Percentiles rank a stretch among this genome's conserved stretches.
These are phyloP conservation scores for Ageneiosus marmoratus DNA, from an alignment of 2,113 vertebrate genomes.

Conservation along the genomic window DNA sequence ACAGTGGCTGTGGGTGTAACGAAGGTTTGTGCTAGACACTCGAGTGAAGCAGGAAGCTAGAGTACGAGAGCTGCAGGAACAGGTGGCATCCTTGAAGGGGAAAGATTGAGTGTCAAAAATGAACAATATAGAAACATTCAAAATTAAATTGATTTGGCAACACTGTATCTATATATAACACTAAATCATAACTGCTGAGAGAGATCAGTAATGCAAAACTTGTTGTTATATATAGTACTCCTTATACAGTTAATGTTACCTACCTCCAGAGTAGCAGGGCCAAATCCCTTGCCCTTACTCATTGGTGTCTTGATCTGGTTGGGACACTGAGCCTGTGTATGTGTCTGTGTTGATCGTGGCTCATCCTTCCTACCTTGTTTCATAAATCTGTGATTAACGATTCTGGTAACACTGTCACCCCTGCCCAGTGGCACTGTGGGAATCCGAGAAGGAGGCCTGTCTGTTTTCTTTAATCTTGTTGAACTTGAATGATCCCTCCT, in stretches of 20 bases:
- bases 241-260: slow-evolving; percentile 40
- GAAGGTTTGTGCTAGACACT: slow-evolving; percentile 75
- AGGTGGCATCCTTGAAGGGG: slow-evolving; percentile 80
- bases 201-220: neutral
- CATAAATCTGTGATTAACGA: slow-evolving; percentile 87
- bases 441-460: slow-evolving; percentile 66
- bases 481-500: slow-evolving; percentile 29
- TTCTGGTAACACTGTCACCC: slow-evolving; percentile 79
- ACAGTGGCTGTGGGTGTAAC: slow-evolving; percentile 81
- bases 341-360: slow-evolving; percentile 55
- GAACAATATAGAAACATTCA: neutral
- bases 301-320: slow-evolving; percentile 66
- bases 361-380: slow-evolving; percentile 81
- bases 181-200: neutral
- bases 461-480: slow-evolving; percentile 68
- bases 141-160: neutral
- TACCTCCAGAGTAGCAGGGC: slow-evolving; percentile 78
- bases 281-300: slow-evolving; percentile 69
- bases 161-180: too few species aligned
- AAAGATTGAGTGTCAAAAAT: slow-evolving; percentile 23
- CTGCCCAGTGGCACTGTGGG: slow-evolving; percentile 63
- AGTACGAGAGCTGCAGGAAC: slow-evolving; percentile 85
- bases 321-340: slow-evolving; percentile 56
- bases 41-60: slow-evolving; percentile 90
- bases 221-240: neutral